These are phyloP conservation scores for Cephalopachus bancanus DNA, from an alignment of 2,797 vertebrate species.

Conservation along the genomic window DNA sequence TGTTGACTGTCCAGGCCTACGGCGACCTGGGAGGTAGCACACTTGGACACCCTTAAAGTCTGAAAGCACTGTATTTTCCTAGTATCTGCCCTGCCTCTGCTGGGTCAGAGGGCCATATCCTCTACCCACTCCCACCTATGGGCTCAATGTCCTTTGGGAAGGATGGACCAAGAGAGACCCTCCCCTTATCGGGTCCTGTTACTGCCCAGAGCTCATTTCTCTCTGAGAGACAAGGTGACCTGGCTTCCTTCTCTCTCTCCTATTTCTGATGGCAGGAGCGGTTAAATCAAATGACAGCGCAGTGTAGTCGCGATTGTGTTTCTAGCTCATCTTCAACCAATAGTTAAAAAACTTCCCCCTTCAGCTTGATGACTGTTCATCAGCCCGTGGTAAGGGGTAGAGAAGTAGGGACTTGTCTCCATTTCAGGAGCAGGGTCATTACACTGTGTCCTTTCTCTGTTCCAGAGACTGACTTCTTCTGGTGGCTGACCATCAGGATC, in stretches of 20 bases:
- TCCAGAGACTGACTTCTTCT: accelerated
- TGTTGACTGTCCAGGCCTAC: background rate
- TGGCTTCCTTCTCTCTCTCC: background rate
- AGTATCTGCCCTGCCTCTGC: background rate
- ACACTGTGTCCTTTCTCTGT: background rate
- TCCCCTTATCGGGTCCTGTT: background rate
- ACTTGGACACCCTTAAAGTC: background rate
- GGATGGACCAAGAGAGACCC: background rate
- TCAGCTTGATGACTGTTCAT: background rate
- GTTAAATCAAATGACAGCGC: background rate
- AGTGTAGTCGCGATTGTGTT: too few relatives aligned
- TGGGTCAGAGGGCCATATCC: background rate
- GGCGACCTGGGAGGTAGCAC: background rate
- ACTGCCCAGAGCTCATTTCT: background rate
- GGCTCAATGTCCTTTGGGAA: background rate
- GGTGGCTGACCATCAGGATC: background rate
- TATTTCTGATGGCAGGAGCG: background rate
- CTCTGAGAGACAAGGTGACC: background rate
- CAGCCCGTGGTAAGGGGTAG: accelerated
- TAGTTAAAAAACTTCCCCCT: background rate
- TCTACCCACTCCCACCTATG: background rate
- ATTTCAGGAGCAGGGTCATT: background rate
- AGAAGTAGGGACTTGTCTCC: accelerated
- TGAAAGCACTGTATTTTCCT: background rate
- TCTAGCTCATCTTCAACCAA: background rate